phyloP scores from a whole-genome alignment of 2,113 vertebrate genomes.

The Etheostoma cragini region DNA sequence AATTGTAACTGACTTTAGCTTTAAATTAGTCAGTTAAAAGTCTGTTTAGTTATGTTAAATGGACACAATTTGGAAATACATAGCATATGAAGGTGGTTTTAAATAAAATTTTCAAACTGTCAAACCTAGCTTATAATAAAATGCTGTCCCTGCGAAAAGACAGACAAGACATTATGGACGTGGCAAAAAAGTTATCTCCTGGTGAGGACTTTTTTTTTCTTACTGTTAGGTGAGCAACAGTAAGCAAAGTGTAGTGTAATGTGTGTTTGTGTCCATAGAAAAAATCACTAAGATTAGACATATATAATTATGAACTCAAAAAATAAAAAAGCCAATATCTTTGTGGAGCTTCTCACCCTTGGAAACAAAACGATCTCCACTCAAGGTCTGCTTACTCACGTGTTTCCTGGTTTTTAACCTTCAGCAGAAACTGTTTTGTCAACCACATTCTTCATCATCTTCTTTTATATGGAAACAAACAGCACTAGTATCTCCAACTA shows the following conservation, averaged over 20 bases:
- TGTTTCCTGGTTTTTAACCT: neutral
- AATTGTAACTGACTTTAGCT: constrained; percentile 1
- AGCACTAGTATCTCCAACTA: neutral
- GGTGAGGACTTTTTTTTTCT: neutral
- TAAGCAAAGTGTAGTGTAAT: neutral
- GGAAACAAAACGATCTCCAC: constrained; percentile 5
- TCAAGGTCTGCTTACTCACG: neutral
- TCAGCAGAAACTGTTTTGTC: neutral
- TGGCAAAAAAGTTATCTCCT: neutral
- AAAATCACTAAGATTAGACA: neutral
- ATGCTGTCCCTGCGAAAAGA: neutral
- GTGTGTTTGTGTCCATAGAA: neutral
- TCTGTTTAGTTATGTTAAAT: neutral
- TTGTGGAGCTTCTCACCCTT: neutral
- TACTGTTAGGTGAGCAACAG: neutral
- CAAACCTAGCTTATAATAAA: neutral
- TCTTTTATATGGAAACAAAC: neutral
- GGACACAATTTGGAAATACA: neutral
- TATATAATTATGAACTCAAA: neutral
- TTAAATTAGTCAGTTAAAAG: constrained; percentile 1
- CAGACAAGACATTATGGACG: neutral
- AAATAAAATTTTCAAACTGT: neutral
- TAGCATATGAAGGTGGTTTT: neutral
- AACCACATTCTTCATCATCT: neutral
- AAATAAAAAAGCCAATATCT: neutral